Evolutionary conservation across 2,113 vertebrate genomes (phyloP).

Genomic region (Cololabis saira): DNA sequence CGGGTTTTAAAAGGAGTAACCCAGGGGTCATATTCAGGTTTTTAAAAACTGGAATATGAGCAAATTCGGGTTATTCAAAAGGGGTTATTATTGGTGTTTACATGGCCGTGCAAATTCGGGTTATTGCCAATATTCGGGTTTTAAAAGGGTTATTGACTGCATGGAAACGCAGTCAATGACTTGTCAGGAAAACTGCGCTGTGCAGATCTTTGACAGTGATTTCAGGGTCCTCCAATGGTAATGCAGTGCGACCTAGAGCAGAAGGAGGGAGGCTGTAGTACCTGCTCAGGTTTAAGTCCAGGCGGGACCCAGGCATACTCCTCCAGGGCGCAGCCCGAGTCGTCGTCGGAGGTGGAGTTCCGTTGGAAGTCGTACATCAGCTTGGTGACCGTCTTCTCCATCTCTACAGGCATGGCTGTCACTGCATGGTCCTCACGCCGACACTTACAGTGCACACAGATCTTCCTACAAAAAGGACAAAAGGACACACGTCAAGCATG

Average conservation of each 20-base stretch:
- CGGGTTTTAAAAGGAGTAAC: too few relatives aligned
- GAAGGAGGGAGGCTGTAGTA: constrained; percentile 58
- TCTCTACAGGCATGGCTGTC: constrained; percentile 95
- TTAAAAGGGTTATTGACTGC: too few relatives aligned
- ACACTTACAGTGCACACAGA: constrained; percentile 99
- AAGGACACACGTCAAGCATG: neutral
- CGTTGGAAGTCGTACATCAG: constrained; percentile 99
- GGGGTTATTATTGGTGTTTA: too few relatives aligned
- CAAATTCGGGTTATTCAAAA: too few relatives aligned
- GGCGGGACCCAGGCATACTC: constrained; percentile 98
- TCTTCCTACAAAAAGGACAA: constrained; percentile 86
- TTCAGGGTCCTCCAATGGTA: too few relatives aligned
- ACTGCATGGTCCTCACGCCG: constrained; percentile 95
- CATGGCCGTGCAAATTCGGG: too few relatives aligned
- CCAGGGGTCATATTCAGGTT: too few relatives aligned
- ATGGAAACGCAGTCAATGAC: too few relatives aligned
- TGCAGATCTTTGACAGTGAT: too few relatives aligned
- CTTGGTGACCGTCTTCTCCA: constrained; percentile 99
- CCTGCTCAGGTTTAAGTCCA: constrained; percentile 97
- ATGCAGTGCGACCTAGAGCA: neutral
- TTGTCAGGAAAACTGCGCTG: too few relatives aligned
- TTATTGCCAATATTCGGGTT: too few relatives aligned
- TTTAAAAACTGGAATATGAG: too few relatives aligned
- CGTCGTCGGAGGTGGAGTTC: constrained; percentile 96
- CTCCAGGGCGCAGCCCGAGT: constrained; percentile 96